Evolutionary conservation across 37 sponge, comb jelly and placozoan genomes (phyloP).

Genomic region (Diacarnus erythraeanus): DNA sequence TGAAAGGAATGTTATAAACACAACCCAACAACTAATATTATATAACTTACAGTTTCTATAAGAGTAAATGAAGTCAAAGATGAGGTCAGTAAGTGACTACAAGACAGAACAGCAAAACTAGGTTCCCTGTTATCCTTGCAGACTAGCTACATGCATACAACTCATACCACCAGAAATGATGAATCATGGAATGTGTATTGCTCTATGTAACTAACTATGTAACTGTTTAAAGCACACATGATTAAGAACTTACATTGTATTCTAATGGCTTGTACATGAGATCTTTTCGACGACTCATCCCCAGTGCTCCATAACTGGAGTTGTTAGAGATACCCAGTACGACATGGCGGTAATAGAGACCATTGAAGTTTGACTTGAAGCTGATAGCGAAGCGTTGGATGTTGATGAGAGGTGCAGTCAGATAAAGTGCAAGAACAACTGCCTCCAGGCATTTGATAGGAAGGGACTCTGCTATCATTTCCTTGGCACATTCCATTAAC

Average conservation of each 20-base stretch:
- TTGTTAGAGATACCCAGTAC: slow-evolving; percentile 78
- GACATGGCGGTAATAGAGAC: slow-evolving; percentile 81
- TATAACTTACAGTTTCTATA: slow-evolving; percentile 75
- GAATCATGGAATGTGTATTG: background rate
- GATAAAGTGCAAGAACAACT: slow-evolving; percentile 84
- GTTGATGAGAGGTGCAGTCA: slow-evolving; percentile 63
- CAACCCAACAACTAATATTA: background rate
- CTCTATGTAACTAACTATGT: background rate
- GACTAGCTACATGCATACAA: too few species aligned
- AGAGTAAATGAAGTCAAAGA: slow-evolving; percentile 61
- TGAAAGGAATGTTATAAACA: background rate
- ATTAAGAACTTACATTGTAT: slow-evolving; percentile 54
- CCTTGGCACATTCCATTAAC: slow-evolving; percentile 90
- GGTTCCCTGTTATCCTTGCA: too few species aligned
- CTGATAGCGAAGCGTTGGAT: slow-evolving; percentile 75
- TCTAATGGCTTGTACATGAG: slow-evolving; percentile 91
- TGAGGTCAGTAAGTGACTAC: slow-evolving; percentile 57
- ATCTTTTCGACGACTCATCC: slow-evolving; percentile 83
- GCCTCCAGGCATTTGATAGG: slow-evolving; percentile 99
- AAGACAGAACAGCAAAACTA: too few species aligned
- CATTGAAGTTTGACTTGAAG: slow-evolving; percentile 78
- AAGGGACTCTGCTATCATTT: slow-evolving; percentile 87
- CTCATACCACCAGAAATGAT: slow-evolving; percentile 11
- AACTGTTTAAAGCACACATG: background rate
- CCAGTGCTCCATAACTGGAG: slow-evolving; percentile 85